Base-by-base conservation (phyloP, 1,140 invertebrate genomes). In the Stegodyphus dumicola region DNA sequence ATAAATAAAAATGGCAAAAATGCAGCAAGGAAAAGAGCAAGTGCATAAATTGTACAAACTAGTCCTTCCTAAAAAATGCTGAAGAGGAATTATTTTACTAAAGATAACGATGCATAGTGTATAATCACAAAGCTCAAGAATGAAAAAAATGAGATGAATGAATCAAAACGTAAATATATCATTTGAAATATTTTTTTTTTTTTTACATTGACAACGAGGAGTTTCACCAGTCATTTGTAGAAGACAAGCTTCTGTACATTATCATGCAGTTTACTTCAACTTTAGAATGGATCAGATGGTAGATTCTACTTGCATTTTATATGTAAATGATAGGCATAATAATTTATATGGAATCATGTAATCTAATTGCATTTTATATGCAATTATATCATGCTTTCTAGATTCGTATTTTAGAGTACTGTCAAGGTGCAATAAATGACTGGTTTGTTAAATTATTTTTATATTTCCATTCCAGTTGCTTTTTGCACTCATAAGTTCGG, bases 1-100 rank as follows among this genome's bases (percentile, higher is more conserved):
- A 7, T 67, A 67, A 67, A 67, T 67, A 67, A 67, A 67, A 67
- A 17, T 67, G 17, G 17, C 65, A 67, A 67, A 60, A 10, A 60
- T 60, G 56, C 15, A 60, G 56, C 15, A 5, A 60, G 15, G 15
- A 60, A 60, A 60, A 10, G 56, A 60, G 15, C 9, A 10, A 15
- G 56, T 15, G 9, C 9, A 60, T 60, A 60, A 10, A 15, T 15
- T 60, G 56, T 60, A 15, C 56, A 60, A 10, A 10, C 9, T 9
- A 60, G 15, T 60, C 56, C 9, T 60, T 60, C 9, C 15, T 60
- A 60, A 60, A 60, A 60, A 15, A 60, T 60, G 56, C 56, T 60
- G 56, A 60, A 33, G 33, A 33, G 33, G 33, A 33, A 33, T 33
- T 33, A 33, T 33, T 33, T 33, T 33, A 33, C 33, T 33, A 33